Conservation (phyloP, 2,888 invertebrate species). For the Synanthedon myopaeformis region DNA sequence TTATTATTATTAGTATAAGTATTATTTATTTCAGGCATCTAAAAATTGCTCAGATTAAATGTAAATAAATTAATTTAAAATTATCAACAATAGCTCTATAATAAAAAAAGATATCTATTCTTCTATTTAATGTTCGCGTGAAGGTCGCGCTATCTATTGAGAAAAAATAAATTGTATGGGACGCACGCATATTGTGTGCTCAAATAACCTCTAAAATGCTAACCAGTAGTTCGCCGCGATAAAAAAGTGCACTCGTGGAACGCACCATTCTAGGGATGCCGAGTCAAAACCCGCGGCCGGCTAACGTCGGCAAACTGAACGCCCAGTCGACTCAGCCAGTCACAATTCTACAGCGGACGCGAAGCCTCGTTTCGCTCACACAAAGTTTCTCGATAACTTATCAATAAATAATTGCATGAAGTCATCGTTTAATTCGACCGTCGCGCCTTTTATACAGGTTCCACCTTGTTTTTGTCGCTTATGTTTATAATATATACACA, state of each 20-base stretch:
- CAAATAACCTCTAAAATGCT: slow-evolving; percentile 54
- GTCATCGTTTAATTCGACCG: slow-evolving; percentile 62
- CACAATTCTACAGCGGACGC: slow-evolving; percentile 34
- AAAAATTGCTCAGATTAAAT: too few relatives aligned
- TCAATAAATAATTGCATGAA: slow-evolving; percentile 61
- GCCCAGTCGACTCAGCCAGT: slow-evolving; percentile 25
- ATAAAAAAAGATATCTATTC: not conserved
- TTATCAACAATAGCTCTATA: too few relatives aligned
- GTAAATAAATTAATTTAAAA: too few relatives aligned
- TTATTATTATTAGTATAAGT: too few relatives aligned
- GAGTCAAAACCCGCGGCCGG: slow-evolving; percentile 5
- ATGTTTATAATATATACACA: not conserved
- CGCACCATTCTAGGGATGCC: slow-evolving; percentile 7
- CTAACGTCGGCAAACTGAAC: slow-evolving; percentile 3
- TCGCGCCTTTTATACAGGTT: slow-evolving; percentile 4
- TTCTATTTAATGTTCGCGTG: not conserved
- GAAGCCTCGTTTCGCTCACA: slow-evolving; percentile 32
- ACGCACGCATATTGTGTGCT: not conserved
- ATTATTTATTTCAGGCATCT: too few relatives aligned
- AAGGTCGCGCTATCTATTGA: not conserved
- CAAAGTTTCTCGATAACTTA: slow-evolving; percentile 50
- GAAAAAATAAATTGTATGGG: not conserved
- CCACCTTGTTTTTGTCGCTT: not conserved
- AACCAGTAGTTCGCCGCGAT: slow-evolving; percentile 38
- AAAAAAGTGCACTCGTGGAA: slow-evolving; percentile 50